Percentiles rank a stretch among this genome's conserved stretches.
Evolutionary conservation across 2,797 vertebrate species (phyloP).

Genomic region (Austrolebias charrua): DNA sequence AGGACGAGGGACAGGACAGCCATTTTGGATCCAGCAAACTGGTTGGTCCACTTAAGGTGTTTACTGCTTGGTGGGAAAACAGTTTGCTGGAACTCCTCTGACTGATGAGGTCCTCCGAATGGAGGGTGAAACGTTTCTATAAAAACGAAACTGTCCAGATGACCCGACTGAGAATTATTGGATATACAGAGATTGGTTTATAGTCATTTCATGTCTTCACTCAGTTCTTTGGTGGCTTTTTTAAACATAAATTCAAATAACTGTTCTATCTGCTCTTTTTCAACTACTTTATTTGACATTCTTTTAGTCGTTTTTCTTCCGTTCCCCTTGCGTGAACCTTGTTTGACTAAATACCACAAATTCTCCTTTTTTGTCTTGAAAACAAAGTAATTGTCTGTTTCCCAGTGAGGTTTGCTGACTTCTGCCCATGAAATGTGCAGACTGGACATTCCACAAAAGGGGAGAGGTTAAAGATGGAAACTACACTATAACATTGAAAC

Average conservation of each 20-base stretch:
- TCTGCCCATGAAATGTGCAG: conserved; percentile 19
- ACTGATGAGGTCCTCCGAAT: no score
- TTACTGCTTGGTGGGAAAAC: no score
- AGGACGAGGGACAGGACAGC: no score
- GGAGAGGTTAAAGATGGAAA: conserved; percentile 7
- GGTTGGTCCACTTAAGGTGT: no score
- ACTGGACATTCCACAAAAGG: conserved; percentile 43
- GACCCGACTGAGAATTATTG: no score
- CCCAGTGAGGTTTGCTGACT: conserved; percentile 43
- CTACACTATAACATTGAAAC: background rate
- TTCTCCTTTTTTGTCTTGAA: conserved; percentile 20
- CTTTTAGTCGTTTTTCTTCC: background rate
- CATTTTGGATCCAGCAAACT: no score
- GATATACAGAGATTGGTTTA: conserved; percentile 17
- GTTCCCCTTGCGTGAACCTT: conserved; percentile 5
- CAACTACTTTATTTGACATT: conserved; percentile 12
- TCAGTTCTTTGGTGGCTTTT: conserved; percentile 16
- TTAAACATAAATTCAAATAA: no score
- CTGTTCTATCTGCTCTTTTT: background rate
- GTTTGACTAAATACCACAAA: conserved; percentile 30
- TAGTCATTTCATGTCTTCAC: conserved; percentile 19
- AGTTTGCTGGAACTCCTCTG: no score
- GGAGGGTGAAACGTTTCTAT: no score
- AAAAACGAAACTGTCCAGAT: no score
- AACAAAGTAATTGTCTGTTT: conserved; percentile 40